Evolutionary conservation across 1,140 invertebrate genomes (phyloP).

Genomic region (Dendroctonus valens): DNA sequence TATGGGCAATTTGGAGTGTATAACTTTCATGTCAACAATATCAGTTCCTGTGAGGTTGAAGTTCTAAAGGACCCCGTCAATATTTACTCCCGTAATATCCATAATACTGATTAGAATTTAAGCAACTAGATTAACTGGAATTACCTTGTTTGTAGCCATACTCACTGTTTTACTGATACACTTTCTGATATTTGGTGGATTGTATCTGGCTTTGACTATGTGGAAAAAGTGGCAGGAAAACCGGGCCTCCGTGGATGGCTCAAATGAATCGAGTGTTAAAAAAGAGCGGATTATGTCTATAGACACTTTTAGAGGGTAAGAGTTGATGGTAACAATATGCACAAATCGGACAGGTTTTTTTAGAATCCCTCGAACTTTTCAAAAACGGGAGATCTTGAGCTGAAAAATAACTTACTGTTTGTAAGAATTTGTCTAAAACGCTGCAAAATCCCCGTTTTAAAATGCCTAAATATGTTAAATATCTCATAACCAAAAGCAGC

Average conservation of each 20-base stretch:
- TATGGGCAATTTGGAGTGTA: constrained; percentile 76
- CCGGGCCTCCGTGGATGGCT: constrained; percentile 17
- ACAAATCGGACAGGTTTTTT: constrained; percentile 25
- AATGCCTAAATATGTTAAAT: too few species aligned
- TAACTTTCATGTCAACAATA: constrained; percentile 57
- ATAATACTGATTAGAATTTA: background rate
- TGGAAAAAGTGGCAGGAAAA: constrained; percentile 31
- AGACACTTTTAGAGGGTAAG: constrained; percentile 79
- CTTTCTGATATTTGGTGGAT: constrained; percentile 27
- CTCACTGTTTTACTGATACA: constrained; percentile 47
- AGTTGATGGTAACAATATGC: too few species aligned
- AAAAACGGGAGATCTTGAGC: background rate
- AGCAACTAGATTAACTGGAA: background rate
- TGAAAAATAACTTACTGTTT: too few species aligned
- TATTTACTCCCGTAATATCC: constrained; percentile 66
- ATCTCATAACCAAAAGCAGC: too few species aligned
- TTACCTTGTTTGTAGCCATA: constrained; percentile 43
- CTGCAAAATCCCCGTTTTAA: too few species aligned
- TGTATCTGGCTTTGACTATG: constrained; percentile 11
- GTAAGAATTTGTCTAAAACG: too few species aligned
- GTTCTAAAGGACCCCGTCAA: constrained; percentile 64
- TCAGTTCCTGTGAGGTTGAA: constrained; percentile 55
- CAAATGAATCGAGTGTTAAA: constrained; percentile 41
- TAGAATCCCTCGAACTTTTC: background rate
- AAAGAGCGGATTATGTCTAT: constrained; percentile 67